Evolutionary conservation across 2,888 invertebrate species (phyloP).

Genomic region (Allygus modestus): DNA sequence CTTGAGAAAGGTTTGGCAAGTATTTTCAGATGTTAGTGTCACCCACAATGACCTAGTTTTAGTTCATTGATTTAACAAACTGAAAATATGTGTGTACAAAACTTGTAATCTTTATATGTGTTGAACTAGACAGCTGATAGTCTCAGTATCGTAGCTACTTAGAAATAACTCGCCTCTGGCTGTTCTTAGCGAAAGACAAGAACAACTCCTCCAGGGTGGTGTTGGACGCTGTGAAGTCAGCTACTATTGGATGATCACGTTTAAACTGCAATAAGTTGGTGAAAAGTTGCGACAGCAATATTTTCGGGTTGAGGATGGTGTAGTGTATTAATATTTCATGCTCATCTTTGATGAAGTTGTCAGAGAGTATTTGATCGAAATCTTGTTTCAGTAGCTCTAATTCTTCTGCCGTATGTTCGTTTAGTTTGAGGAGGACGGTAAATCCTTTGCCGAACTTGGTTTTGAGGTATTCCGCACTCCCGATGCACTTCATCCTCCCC

Average conservation of each 20-base stretch:
- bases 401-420: constrained; percentile 39
- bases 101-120: too few species aligned
- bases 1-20: too few species aligned
- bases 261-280: not conserved
- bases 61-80: too few species aligned
- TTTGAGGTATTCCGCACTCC: constrained; percentile 85
- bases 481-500: constrained; percentile 85
- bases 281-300: not conserved
- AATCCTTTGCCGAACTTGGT: constrained; percentile 84
- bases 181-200: not conserved
- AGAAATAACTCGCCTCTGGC: not conserved
- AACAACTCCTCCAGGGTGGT: constrained; percentile 1
- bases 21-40: too few species aligned
- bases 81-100: too few species aligned
- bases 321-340: constrained; percentile 74
- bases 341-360: constrained; percentile 82
- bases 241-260: not conserved
- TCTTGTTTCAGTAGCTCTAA: constrained; percentile 59
- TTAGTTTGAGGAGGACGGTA: constrained; percentile 78
- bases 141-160: too few species aligned
- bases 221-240: not conserved
- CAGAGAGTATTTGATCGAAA: constrained; percentile 69
- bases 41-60: too few species aligned
- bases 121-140: too few species aligned
- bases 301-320: not conserved